phyloP scores from a whole-genome alignment of 2,888 invertebrate genomes.

The Galeopsomyia nigrocyanea region DNA sequence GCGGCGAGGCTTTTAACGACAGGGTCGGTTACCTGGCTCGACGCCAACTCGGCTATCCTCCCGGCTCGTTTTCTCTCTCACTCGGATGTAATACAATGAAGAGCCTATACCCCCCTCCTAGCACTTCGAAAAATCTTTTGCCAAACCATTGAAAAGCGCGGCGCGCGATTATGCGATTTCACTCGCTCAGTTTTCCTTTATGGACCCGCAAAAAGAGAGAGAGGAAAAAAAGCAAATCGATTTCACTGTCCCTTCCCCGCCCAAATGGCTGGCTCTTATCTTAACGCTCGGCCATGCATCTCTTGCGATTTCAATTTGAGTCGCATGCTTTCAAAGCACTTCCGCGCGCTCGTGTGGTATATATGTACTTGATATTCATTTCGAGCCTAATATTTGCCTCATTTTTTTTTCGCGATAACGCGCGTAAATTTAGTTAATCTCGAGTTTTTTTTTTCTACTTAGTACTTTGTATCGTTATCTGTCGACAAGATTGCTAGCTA shows the following conservation, averaged over 20 bases:
- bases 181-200: constrained; percentile 16
- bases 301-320: constrained; percentile 21
- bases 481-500: no score
- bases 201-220: background rate
- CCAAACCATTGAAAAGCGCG: constrained; percentile 32
- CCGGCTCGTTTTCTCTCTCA: no score
- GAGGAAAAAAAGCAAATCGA: constrained; percentile 33
- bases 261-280: constrained; percentile 29
- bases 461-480: no score
- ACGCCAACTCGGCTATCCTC: constrained; percentile 46
- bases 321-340: background rate
- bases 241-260: background rate
- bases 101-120: constrained; percentile 12
- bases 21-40: constrained; percentile 51
- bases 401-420: no score
- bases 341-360: no score
- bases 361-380: background rate
- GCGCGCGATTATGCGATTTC: constrained; percentile 27
- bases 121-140: constrained; percentile 12
- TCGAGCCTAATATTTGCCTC: background rate
- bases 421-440: no score
- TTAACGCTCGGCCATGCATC: constrained; percentile 1
- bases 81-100: constrained; percentile 31
- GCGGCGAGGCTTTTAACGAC: constrained; percentile 43
- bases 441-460: no score